Evolutionary conservation across 2,797 vertebrate genomes (phyloP).

Genomic region (Lates japonicus): DNA sequence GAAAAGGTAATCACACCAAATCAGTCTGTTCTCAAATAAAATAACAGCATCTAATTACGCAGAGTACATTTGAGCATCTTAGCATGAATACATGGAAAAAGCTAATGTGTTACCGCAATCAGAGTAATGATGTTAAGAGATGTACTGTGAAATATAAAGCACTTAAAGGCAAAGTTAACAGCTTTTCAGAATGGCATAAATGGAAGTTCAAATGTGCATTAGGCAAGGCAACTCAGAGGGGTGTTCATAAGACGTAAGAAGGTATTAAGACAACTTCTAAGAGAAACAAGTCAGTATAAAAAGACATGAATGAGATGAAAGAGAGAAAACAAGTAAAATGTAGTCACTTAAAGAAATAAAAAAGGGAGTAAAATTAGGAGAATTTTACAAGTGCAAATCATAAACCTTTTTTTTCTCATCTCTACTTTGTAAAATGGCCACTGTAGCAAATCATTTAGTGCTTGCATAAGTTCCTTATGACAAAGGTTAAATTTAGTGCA

Average conservation of each 20-base stretch:
- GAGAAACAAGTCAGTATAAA: not conserved
- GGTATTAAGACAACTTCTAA: no score
- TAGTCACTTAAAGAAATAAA: not conserved
- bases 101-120: not conserved
- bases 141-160: not conserved
- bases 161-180: not conserved
- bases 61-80: not conserved
- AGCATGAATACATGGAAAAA: not conserved
- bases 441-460: not conserved
- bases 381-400: not conserved
- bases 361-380: not conserved
- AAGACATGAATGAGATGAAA: no score
- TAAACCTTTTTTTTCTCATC: not conserved
- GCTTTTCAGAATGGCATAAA: not conserved
- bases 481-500: not conserved
- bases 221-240: not conserved
- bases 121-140: not conserved
- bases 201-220: not conserved
- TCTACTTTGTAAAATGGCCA: not conserved
- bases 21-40: not conserved
- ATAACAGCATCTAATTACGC: not conserved
- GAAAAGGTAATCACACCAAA: slow-evolving; percentile 88
- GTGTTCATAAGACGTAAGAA: not conserved
- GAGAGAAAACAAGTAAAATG: not conserved
- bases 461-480: no score